phyloP scores from a whole-genome alignment of 2,113 vertebrate species.

The Thamnophis sirtalis region DNA sequence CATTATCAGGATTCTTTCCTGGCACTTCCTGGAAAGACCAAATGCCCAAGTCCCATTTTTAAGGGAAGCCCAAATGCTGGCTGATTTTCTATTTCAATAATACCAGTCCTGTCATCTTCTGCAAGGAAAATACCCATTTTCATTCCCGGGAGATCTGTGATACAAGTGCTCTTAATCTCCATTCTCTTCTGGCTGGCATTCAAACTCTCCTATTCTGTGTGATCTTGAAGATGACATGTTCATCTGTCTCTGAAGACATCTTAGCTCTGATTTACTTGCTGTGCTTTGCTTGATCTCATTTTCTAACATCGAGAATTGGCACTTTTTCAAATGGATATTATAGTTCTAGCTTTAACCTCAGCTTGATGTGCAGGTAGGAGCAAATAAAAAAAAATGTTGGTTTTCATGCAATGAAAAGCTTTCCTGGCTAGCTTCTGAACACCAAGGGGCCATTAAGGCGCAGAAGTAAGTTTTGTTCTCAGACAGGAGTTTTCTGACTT shows the following conservation, averaged over 20 bases:
- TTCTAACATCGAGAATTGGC: background rate
- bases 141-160: background rate
- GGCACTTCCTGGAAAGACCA: background rate
- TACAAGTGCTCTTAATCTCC: background rate
- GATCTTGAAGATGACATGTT: background rate
- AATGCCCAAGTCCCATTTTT: background rate
- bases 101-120: background rate
- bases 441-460: background rate
- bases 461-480: background rate
- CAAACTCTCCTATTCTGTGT: background rate
- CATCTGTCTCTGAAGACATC: background rate
- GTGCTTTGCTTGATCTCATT: background rate
- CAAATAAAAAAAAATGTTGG: background rate
- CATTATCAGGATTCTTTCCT: background rate
- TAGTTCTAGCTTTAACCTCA: background rate
- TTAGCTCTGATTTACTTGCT: background rate
- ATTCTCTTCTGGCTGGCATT: background rate
- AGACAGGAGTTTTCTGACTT: background rate
- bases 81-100: background rate
- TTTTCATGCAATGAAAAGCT: background rate
- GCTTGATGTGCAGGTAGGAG: too few species aligned
- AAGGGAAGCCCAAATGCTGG: background rate
- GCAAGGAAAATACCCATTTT: background rate
- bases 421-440: background rate
- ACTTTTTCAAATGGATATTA: background rate